Evolutionary conservation across 1,140 invertebrate species (phyloP), one percentile per base, ranked within the genome.

Genomic region (Leptoteleia sp.): DNA sequence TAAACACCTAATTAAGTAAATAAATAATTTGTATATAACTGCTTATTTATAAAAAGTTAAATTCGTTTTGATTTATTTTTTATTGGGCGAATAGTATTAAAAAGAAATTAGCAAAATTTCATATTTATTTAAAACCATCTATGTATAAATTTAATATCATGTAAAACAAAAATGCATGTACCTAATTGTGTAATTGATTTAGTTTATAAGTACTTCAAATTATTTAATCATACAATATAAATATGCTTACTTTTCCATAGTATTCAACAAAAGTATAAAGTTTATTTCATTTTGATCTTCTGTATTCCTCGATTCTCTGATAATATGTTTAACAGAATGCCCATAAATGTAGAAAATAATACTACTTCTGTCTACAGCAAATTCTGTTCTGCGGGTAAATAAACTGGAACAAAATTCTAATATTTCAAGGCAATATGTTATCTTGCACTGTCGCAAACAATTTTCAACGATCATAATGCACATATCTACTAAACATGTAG

Each of bases 161-260:
- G n/a, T n/a, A n/a, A n/a, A n/a, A n/a, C n/a, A n/a, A n/a, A n/a
- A n/a, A n/a, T n/a, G n/a, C n/a, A n/a, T n/a, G n/a, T n/a, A n/a
- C n/a, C n/a, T n/a, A n/a, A n/a, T n/a, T n/a, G n/a, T n/a, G n/a
- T n/a, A n/a, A n/a, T n/a, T n/a, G n/a, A n/a, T n/a, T n/a, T n/a
- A n/a, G n/a, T n/a, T n/a, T n/a, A n/a, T n/a, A n/a, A n/a, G n/a
- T n/a, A n/a, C n/a, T n/a, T n/a, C n/a, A n/a, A n/a, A n/a, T n/a
- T n/a, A n/a, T n/a, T n/a, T n/a, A n/a, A n/a, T n/a, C n/a, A n/a
- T n/a, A n/a, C n/a, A n/a, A n/a, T 29, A 29, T 7, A 29, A 29
- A 4, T 29, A 29, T 29, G 4, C 61, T 73, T 81, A 83, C 64
- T 73, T 73, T 65, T 73, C 57, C 31, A 76, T 64, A 17, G 47